Evolutionary conservation across 1,140 invertebrate species (phyloP).

Genomic region (Cydia pomonella): DNA sequence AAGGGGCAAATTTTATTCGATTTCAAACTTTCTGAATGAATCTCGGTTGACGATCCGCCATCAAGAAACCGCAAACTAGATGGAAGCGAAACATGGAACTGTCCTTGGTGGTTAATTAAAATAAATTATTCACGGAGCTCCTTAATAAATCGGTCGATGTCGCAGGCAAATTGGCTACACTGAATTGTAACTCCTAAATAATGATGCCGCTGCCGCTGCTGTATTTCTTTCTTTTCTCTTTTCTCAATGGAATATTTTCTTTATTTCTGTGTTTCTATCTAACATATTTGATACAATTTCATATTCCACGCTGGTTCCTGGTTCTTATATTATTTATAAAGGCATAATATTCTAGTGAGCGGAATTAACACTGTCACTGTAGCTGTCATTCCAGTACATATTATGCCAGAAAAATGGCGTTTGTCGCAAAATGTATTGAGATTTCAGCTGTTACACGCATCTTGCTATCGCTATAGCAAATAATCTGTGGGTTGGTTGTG

Average conservation of each 20-base stretch:
- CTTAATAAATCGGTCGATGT: constrained; percentile 54
- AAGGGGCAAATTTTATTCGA: constrained; percentile 78
- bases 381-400: too few species aligned
- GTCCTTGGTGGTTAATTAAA: constrained; percentile 73
- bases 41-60: constrained; percentile 64
- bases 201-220: constrained; percentile 41
- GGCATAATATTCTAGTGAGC: too few species aligned
- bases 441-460: too few species aligned
- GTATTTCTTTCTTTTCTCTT: constrained; percentile 16
- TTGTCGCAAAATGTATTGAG: too few species aligned
- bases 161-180: constrained; percentile 50
- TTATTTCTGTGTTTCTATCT: too few species aligned
- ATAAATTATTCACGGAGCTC: constrained; percentile 69
- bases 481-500: too few species aligned
- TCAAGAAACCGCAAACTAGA: constrained; percentile 65
- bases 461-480: too few species aligned
- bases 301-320: too few species aligned
- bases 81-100: constrained; percentile 64
- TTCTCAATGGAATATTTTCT: neutral
- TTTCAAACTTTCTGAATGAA: constrained; percentile 77
- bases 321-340: too few species aligned
- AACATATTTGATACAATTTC: neutral
- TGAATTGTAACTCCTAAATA: constrained; percentile 49
- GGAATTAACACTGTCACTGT: too few species aligned
- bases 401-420: too few species aligned